Evolutionary conservation across 2,888 invertebrate species (phyloP), one percentile per base, ranked within the genome.

Genomic region (Drosophila percnosoma): DNA sequence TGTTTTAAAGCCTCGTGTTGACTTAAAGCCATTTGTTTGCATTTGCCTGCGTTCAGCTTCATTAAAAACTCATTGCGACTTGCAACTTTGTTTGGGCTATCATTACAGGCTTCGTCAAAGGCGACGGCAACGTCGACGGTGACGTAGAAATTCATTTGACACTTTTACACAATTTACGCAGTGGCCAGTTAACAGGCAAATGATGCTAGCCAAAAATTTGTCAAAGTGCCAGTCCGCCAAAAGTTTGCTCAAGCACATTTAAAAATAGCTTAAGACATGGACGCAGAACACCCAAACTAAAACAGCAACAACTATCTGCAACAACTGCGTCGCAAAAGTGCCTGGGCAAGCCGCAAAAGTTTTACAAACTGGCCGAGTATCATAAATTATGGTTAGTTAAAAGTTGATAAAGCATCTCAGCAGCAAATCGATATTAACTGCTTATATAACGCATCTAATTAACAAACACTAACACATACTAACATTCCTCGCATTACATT

Each of bases 201-300:
- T 79, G 75, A 75, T 61, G 78, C 61, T 76, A 64, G 72, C 68
- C 54, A 66, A 73, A 80, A 79, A 79, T 79, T 80, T 80, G 78
- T 80, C 79, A 72, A 77, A 82, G 72, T 59, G 80, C 59, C 53
- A 55, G 11, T 54, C 38, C 82, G 60, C 62, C 63, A 70, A 77
- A 83, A 83, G 48, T 75, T 83, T 57, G 40, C 63, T 70, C 53
- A 69, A 70, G 72, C 83, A 81, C 85, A 89, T 89, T 85, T 89
- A 88, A 89, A 86, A 90, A 88, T 90, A 89, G 81, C 86, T 86
- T 86, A 90, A 89, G 88, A 85, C 69, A 76, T 78, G 73, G 66
- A 67, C 79, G 70, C 58, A 63, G 49, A 49, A 36, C 34, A 48
- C 60, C 65, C 18, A 60, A 64, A 63, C 76, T 40, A 40, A 59